Percentiles rank a stretch among this genome's conserved stretches.
Evolutionary conservation across 2,113 vertebrate genomes (phyloP).

Genomic region (Typhlomys cinereus): DNA sequence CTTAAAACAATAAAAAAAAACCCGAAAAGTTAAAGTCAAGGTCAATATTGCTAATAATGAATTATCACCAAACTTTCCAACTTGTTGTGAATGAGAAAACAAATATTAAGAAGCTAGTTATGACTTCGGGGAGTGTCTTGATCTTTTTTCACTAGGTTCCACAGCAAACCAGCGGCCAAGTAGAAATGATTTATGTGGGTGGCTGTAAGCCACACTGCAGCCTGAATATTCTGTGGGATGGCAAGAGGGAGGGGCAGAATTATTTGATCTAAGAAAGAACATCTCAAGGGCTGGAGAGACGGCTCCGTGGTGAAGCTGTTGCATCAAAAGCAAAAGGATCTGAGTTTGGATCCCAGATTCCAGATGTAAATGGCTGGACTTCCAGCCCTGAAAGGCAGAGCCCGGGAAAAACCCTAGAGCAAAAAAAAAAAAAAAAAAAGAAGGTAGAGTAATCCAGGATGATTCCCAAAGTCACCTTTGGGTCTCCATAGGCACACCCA

Average conservation of each 20-base stretch:
- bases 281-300: background rate
- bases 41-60: slow-evolving; percentile 8
- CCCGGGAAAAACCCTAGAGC: no score
- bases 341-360: no score
- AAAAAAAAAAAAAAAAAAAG: background rate
- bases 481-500: no score
- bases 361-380: background rate
- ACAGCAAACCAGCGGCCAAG: slow-evolving; percentile 34
- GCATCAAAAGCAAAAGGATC: background rate
- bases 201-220: background rate
- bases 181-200: background rate
- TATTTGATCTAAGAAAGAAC: background rate
- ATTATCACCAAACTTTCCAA: background rate
- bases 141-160: slow-evolving; percentile 45
- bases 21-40: slow-evolving; percentile 10
- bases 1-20: slow-evolving; percentile 3
- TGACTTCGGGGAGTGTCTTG: background rate
- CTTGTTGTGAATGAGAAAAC: slow-evolving; percentile 13
- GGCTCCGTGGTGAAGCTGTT: background rate
- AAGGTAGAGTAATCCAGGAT: no score
- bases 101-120: slow-evolving; percentile 1
- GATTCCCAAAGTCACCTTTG: no score
- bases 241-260: background rate
- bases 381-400: background rate
- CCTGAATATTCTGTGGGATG: background rate